Evolutionary conservation across 2,113 vertebrate species (phyloP), one percentile per base, ranked within the genome.

Genomic region (Laticauda colubrina): DNA sequence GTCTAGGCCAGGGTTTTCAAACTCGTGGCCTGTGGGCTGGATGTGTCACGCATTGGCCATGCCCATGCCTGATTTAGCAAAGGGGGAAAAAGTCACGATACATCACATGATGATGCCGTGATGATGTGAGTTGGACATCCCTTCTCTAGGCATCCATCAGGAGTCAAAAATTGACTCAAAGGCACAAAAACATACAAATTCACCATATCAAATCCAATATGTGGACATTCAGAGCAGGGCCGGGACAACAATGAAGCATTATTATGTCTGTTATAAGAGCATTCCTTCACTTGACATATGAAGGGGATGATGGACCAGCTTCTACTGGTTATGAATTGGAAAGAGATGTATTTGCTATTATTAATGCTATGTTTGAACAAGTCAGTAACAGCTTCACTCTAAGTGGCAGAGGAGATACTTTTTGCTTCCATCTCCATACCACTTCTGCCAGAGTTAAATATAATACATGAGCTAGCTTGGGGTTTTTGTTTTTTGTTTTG

Each of bases 371-470:
- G 61, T n/a, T 29, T 64, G 61, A 64, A 1, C 10, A 14, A 26
- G 3, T 64, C 61, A n/a, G 26, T 5, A 64, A 64, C 26, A 64
- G 11, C 11, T 64, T n/a, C 61, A 64, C 10, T 64, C 11, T 64
- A 64, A 64, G 11, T 64, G 61, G 61, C 26, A 64, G 26, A 12
- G 11, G 26, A 64, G 11, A 64, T 11, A 26, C 24, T 12, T 29
- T 64, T 64, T 64, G 61, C 61, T 29, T 64, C 26, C 26, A 64
- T 64, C 11, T 64, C 24, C 61, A 64, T 64, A 64, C 61, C 26
- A 57, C 34, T 94, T 92, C 93, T 96, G 96, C 94, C 95, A 96
- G 7, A 96, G 97, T 96, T 90, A 91, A 97, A 96, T 96, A 93
- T 96, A 93, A 93, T 81, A 94, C 86, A 93, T 92, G 92, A 91